phyloP scores from a whole-genome alignment of 2,888 invertebrate species.

The Chymomyza caudatula region DNA sequence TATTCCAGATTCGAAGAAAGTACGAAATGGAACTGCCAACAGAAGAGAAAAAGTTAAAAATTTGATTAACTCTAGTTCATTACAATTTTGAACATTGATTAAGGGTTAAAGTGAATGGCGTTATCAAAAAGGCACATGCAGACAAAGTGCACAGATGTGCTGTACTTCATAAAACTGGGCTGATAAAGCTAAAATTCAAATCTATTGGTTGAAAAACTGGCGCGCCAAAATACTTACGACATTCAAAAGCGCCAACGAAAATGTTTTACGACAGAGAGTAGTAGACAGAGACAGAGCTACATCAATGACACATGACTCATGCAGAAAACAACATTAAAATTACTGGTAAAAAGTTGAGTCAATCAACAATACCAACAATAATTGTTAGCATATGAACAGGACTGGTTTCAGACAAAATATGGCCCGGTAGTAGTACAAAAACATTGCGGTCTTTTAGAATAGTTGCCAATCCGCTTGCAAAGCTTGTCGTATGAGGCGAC shows the following conservation, averaged over 20 bases:
- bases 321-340: background rate
- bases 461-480: too few relatives aligned
- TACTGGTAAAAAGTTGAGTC: background rate
- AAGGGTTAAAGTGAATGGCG: background rate
- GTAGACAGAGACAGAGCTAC: background rate
- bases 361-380: background rate
- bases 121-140: background rate
- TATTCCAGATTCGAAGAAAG: too few relatives aligned
- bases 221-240: background rate
- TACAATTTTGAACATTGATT: background rate
- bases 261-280: background rate
- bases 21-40: background rate
- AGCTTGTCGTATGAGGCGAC: too few relatives aligned
- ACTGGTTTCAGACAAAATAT: background rate
- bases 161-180: background rate
- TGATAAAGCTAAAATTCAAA: background rate
- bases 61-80: too few relatives aligned
- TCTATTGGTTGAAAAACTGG: background rate
- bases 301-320: background rate
- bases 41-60: too few relatives aligned
- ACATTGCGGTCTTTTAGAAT: background rate
- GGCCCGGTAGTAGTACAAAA: background rate
- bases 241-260: background rate
- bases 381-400: background rate
- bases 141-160: background rate